Evolutionary conservation across 2,113 vertebrate species (phyloP), one percentile per base, ranked within the genome.

Genomic region (Cyprinodon tularosa): DNA sequence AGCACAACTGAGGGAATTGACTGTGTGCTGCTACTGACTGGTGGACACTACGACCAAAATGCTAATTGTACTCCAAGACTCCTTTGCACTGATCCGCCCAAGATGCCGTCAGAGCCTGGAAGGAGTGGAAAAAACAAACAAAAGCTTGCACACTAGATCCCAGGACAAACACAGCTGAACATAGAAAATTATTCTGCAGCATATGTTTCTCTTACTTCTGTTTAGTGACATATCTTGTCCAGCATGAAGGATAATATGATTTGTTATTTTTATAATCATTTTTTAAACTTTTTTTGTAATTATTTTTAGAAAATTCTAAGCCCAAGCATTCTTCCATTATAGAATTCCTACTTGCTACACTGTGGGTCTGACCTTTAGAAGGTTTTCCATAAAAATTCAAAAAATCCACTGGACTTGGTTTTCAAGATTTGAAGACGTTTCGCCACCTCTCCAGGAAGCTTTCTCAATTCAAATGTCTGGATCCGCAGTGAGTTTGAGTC

Each of bases 31-130:
- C 78, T 40, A 45, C 73, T 84, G 82, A 76, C 80, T 76, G 71
- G 59, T 88, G 74, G 75, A 61, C 61, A 82, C 85, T 88, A 75
- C 50, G 78, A 84, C 82, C 86, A 72, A 42, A 48, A 78, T 78
- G 66, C 65, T 86, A 89, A 86, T 88, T 81, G 87, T 2, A 14
- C 77, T 66, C 75, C 83, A 75, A 85, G 44, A 71, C 50, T 69
- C 64, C 40, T 22, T 81, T 82, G 79, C 39, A 65, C 78, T 65
- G 66, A 73, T 72, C 66, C 65, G 71, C 70, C 61, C 60, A 17
- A 37, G 22, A 72, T 53, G 61, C n/a, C 62, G 71, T 67, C 2
- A 62, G 59, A 50, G 48, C 38, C 29, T 60, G 20, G 17, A 47
- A 37, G 20, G 37, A 83, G 45, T 69, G 44, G 71, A 12, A 62